Base-by-base conservation (phyloP, 1,140 invertebrate genomes). In the Zaprionus ornatus region DNA sequence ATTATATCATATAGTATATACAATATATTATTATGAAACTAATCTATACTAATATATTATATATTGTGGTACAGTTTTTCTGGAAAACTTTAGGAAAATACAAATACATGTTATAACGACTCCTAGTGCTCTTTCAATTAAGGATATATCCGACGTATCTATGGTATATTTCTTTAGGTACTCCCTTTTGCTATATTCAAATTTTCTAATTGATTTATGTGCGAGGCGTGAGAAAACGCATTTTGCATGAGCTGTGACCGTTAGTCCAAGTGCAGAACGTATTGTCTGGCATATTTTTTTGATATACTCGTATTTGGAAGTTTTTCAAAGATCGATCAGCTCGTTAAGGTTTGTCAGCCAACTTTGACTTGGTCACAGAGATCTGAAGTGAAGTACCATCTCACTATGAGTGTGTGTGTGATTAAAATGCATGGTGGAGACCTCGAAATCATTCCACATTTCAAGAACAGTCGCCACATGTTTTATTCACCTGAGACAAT, bases 401-500 rank as follows among this genome's bases (percentile, higher is more conserved):
- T 3, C 25, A 25, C n/a, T 48, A n/a, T 3, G 45, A 35, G 29
- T 32, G 29, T 21, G 37, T 60, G 13, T 52, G 29, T 56, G 56
- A 37, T 72, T 72, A 76, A 76, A 62, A 76, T 72, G 68, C 74
- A 57, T 19, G 23, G 72, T 45, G 40, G 35, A 54, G 67, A 45
- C 73, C 67, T 64, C 73, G 73, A 71, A 70, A 63, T 52, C 60
- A 60, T 55, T 75, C 60, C 60, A 71, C 35, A 71, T 75, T 75
- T 75, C 73, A 71, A 75, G 69, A 66, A 72, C 74, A 72, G 74
- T 66, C 74, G 37, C 15, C 69, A 62, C 62, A 76, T 76, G 62
- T 66, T 72, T 76, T 61, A 76, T 76, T 76, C 69, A 76, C 74
- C 68, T 72, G 60, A 19, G 40, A 50, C 74, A 76, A 76, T 76